Evolutionary conservation across 2,113 vertebrate genomes (phyloP).

Genomic region (Australoheros scitulus): DNA sequence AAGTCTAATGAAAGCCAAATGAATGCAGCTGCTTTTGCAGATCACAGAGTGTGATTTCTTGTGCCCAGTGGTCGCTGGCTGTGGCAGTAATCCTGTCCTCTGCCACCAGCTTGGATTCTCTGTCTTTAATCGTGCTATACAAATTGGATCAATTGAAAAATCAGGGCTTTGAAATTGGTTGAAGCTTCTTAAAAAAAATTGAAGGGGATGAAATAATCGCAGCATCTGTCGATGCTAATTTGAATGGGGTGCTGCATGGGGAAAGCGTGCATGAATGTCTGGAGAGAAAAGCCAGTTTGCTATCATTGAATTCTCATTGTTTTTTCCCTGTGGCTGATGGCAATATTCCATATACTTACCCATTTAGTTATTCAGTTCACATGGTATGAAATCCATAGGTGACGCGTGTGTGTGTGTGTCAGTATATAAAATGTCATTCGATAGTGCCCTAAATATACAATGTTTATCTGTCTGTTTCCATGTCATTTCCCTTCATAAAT

Average conservation of each 20-base stretch:
- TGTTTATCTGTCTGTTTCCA: neutral
- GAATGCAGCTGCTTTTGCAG: slow-evolving; percentile 69
- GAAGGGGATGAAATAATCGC: slow-evolving; percentile 37
- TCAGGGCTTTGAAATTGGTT: slow-evolving; percentile 51
- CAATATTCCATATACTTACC: slow-evolving; percentile 26
- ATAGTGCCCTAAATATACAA: neutral
- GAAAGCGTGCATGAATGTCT: slow-evolving; percentile 59
- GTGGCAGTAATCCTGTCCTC: slow-evolving; percentile 45
- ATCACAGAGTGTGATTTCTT: slow-evolving; percentile 54
- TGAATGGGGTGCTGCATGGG: slow-evolving; percentile 25
- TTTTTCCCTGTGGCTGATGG: slow-evolving; percentile 21
- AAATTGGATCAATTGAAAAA: slow-evolving; percentile 56
- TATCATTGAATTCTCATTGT: slow-evolving; percentile 34
- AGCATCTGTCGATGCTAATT: slow-evolving; percentile 27
- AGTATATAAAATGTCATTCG: neutral
- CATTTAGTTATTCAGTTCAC: slow-evolving; percentile 27
- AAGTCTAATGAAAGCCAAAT: slow-evolving; percentile 70
- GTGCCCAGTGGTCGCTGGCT: slow-evolving; percentile 43
- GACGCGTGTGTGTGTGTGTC: neutral
- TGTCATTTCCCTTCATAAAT: neutral
- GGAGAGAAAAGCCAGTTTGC: slow-evolving; percentile 38
- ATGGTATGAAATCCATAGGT: slow-evolving; percentile 16
- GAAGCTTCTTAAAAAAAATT: slow-evolving; percentile 26
- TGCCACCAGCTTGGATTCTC: slow-evolving; percentile 37
- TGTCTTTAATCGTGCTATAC: slow-evolving; percentile 53